Evolutionary conservation across 2,113 vertebrate species (phyloP).

Genomic region (Bungarus multicinctus): DNA sequence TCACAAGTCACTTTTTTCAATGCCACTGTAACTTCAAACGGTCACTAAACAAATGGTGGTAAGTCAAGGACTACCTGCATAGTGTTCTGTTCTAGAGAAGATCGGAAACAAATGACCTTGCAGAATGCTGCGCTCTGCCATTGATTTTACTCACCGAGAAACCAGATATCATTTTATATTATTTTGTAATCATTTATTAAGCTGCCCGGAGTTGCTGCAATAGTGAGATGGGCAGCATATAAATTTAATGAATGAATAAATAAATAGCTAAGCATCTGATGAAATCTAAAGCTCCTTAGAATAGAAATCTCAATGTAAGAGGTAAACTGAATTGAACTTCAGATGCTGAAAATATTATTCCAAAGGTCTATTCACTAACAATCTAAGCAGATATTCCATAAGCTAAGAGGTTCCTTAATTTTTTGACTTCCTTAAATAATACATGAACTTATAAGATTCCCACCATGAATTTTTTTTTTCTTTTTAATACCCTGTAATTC

Average conservation of each 20-base stretch:
- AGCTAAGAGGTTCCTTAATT: background rate
- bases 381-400: background rate
- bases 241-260: too few species aligned
- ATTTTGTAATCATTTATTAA: too few species aligned
- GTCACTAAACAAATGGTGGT: too few species aligned
- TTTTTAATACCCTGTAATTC: too few species aligned
- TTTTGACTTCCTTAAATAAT: background rate
- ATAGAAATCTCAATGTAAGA: background rate
- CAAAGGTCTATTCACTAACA: background rate
- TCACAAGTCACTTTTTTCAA: too few species aligned
- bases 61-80: too few species aligned
- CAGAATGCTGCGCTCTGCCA: background rate
- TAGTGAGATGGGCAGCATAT: too few species aligned
- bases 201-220: too few species aligned
- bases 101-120: background rate
- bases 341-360: background rate
- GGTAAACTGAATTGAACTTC: background rate
- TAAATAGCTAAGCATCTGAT: too few species aligned
- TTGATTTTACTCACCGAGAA: background rate
- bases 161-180: background rate
- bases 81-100: background rate
- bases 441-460: background rate
- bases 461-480: background rate
- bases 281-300: too few species aligned
- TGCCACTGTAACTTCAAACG: too few species aligned